Base-by-base conservation (phyloP, 2,113 vertebrate species). In the Paracanthobrama guichenoti region DNA sequence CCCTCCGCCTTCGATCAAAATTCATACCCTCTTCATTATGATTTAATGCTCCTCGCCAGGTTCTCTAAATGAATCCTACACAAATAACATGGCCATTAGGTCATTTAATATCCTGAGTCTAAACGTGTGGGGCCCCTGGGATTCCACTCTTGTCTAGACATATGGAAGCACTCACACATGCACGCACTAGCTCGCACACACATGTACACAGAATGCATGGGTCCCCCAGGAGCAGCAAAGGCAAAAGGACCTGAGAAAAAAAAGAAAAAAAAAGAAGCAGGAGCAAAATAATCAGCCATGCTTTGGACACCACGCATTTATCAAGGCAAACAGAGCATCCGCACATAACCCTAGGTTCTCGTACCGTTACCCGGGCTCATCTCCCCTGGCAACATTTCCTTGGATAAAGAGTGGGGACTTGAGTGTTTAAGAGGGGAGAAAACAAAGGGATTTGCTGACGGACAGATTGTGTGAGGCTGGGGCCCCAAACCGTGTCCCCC, bases 91-190 rank as follows among this genome's bases (percentile, higher is more conserved):
- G 86, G 81, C 86, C 87, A 88, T 89, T 89, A 90, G 87, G 86
- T 89, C 88, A 89, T 89, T 90, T 88, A 90, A 89, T 89, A 89
- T 90, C 90, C 86, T 86, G 87, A 79, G 87, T 87, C 84, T 87
- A 88, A 89, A 89, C 81, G 88, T 39, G 79, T 74, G 80, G 81
- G 83, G 84, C 88, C 85, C 88, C 83, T 62, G 85, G 88, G 90
- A 88, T 79, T 81, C 79, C 76, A 79, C 87, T 86, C 85, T 88
- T 77, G 85, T 89, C 88, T 88, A 88, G 88, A 90, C 90, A 90
- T 88, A 89, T 90, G 90, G 90, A 89, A 90, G 85, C 79, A 89
- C 83, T 90, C 88, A 88, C 78, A 83, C 71, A 85, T 77, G 79
- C 71, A 62, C 35, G 50, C 79, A 78, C 81, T 42, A 77, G 44